Conservation (phyloP, 2,888 invertebrate genomes). For the Athalia rosae region DNA sequence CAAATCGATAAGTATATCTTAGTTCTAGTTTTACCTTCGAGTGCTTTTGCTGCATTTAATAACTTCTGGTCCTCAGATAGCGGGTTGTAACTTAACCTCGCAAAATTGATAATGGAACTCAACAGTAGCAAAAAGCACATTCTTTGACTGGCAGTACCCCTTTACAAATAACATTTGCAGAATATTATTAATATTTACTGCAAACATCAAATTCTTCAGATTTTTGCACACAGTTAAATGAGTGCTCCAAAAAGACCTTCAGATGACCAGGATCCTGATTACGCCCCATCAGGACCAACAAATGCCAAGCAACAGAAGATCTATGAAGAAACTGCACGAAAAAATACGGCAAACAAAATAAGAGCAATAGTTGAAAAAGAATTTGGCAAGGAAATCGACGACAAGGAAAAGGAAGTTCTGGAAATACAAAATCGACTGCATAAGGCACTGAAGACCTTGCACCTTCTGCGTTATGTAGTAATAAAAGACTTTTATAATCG, state of each 20-base stretch:
- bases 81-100: no score
- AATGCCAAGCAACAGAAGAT: constrained; percentile 62
- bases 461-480: constrained; percentile 77
- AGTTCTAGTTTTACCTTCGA: no score
- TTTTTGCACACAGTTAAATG: constrained; percentile 53
- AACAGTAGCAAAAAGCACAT: no score
- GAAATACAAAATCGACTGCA: constrained; percentile 81
- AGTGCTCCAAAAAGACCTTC: constrained; percentile 54
- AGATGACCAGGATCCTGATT: constrained; percentile 69
- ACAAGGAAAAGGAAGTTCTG: constrained; percentile 83
- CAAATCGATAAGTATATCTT: no score
- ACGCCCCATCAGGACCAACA: constrained; percentile 61
- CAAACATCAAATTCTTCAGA: no score
- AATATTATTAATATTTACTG: no score
- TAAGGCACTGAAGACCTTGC: constrained; percentile 77
- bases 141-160: no score
- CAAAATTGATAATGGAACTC: no score
- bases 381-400: constrained; percentile 82
- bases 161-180: no score
- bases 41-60: no score
- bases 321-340: constrained; percentile 66
- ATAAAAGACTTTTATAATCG: constrained; percentile 79
- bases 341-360: constrained; percentile 73
- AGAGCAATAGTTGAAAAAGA: constrained; percentile 81
- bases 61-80: no score